Base-by-base conservation (phyloP, 2,888 invertebrate species). In the Agriopis leucophaearia region DNA sequence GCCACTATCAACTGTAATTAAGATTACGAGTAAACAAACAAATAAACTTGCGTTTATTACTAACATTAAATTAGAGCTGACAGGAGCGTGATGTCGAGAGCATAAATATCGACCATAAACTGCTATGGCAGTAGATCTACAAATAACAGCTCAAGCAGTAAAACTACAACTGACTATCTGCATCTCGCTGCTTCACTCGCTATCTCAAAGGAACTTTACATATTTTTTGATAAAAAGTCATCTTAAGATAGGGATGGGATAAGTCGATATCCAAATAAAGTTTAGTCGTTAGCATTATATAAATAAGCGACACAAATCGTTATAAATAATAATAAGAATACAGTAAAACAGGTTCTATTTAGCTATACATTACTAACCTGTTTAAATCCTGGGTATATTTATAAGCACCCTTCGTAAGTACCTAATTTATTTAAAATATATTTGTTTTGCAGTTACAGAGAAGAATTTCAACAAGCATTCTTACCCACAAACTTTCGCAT, bases 81-180 rank as follows among this genome's bases (percentile, higher is more conserved):
- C 76, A 71, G 69, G 66, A 69, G 62, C 74, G 67, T 66, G 70
- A 67, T 71, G 76, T 72, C 64, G 69, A 61, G 60, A 51, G 50
- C 65, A 75, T 77, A 78, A 78, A 75, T 75, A 75, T 74, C 62
- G 66, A 62, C 58, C 74, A 77, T 79, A 77, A n/a, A 75, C 70
- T 59, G 63, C 35, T 42, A n/a, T 1, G 40, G 55, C 8, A 40
- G 18, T 8, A 6, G 40, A 15, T 42, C 5, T 40, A 16, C 12
- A 16, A 40, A 4, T 16, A n/a, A 6, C 18, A 35, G n/a, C 15
- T 47, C 5, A 5, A 27, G 27, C 5, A 44, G 44, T n/a, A 44
- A 7, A 44, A 7, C 13, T 44, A 44, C 4, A 44, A 44, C 44
- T 44, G 44, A n/a, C 13, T 47, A 2, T 8, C 50, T 50, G 18